Conservation (phyloP, 1,140 invertebrate genomes). For the Lasioglossum albipes region DNA sequence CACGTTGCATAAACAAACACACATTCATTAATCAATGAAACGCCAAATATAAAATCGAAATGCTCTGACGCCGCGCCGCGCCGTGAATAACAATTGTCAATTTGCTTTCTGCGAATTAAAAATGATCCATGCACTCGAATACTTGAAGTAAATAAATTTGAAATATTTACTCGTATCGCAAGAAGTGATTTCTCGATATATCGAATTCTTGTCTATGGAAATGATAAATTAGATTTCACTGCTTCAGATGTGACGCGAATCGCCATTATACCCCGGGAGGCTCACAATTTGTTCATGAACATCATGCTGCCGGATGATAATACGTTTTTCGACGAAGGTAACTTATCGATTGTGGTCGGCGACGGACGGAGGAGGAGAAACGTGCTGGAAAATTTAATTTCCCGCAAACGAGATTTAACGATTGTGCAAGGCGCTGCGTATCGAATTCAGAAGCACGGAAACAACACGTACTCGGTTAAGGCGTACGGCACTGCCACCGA, state of each 20-base stretch:
- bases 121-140: no score
- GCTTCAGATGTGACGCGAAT: constrained; percentile 81
- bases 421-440: constrained; percentile 81
- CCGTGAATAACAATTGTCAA: no score
- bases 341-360: constrained; percentile 69
- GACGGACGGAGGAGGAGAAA: constrained; percentile 69
- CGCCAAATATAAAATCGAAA: no score
- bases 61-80: no score
- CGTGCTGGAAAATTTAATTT: constrained; percentile 67
- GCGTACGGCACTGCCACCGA: constrained; percentile 82
- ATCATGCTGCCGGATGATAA: constrained; percentile 64
- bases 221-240: not conserved
- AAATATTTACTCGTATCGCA: no score
- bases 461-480: constrained; percentile 79
- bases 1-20: no score
- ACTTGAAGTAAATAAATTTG: no score
- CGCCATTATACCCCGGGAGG: constrained; percentile 75
- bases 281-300: constrained; percentile 76
- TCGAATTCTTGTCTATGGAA: not conserved
- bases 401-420: constrained; percentile 59
- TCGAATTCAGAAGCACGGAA: constrained; percentile 76
- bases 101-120: no score
- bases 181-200: not conserved
- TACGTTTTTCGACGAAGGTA: constrained; percentile 47
- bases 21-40: no score